Evolutionary conservation across 1,140 invertebrate genomes (phyloP), one percentile per base, ranked within the genome.

Genomic region (Drosophila kanapiae): DNA sequence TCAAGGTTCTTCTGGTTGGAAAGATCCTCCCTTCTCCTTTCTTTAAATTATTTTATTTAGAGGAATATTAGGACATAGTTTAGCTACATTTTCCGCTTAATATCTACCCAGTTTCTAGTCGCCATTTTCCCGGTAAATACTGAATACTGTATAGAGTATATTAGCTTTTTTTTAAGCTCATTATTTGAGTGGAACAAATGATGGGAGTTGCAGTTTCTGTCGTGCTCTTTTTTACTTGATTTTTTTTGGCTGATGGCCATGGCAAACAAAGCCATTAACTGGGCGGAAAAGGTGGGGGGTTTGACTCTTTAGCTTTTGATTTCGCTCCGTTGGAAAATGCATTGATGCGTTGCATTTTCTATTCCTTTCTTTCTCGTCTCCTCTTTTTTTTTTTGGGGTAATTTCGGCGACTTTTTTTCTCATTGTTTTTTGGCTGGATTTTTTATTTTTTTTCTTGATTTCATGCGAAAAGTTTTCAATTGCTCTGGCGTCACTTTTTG

Each of bases 401-500:
- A 72, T 82, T 82, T 75, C 31, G 38, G 47, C 62, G 69, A 75
- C 84, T 78, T 75, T 80, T 48, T 48, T 68, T 67, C 59, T 47
- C 51, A 54, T 63, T 63, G 38, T 61, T 48, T 75, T 61, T 47
- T 33, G 31, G 18, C 56, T 63, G 68, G 10, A 49, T 47, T 53
- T 53, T 74, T 49, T 65, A 54, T 60, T 64, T 62, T 57, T 59
- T 81, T 23, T 3, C 23, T 23, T 23, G 23, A 23, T 23, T 23
- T 90, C 85, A 90, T 90, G 70, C 75, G 78, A 91, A 91, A 91
- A 91, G 68, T 91, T 91, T 91, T 91, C 88, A 91, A 91, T 91
- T 91, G 88, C 84, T 91, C 78, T 88, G 88, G 88, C 88, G 88
- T 91, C 88, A 91, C 88, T 91, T 91, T 91, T 91, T 91, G 88